Base-by-base conservation (phyloP, 2,797 vertebrate species). In the Mus caroli region DNA sequence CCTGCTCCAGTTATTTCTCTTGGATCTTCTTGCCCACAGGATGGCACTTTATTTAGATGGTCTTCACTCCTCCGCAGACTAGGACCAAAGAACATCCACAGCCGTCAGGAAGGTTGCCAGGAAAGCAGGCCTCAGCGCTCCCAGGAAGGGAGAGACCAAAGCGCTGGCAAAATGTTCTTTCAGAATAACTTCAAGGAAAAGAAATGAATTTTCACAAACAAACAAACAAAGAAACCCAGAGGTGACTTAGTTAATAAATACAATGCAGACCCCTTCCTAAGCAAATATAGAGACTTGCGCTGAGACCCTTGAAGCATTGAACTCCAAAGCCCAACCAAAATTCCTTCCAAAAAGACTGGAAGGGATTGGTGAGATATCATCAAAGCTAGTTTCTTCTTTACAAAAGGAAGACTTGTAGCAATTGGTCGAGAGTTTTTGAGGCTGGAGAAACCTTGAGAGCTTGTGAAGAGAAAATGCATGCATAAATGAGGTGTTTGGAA, bases 281-380 rank as follows among this genome's bases (percentile, higher is more conserved):
- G n/a, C 67, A 93, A 52, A 87, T 60, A 13, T n/a, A 34, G 92
- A 79, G 86, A 89, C 62, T 28, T 40, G 50, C 10, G 1, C 50
- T 50, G 50, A 50, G 50, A n/a, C 28, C 50, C 62, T 11, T 78
- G 75, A 93, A 83, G 67, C 73, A 24, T 58, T 85, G 76, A 87
- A 84, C 56, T 92, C 14, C 37, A 87, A 94, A 86, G 82, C 1
- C 87, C 31, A 94, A 90, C 64, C 15, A 54, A 96, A 94, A 64
- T 94, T 95, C 26, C 83, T 92, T 71, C 14, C 37, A 52, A 56
- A 90, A 93, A 95, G 91, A 91, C 75, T 40, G n/a, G 14, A 77
- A 88, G 52, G 17, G 95, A 82, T 50, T 60, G 34, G 60, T 75
- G 19, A 69, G 31, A 31, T 91, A 64, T 88, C 86, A 88, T 87